Percentiles rank a stretch among this genome's conserved stretches.
phyloP scores from a whole-genome alignment of 2,797 vertebrate species.

The Thaleichthys pacificus region DNA sequence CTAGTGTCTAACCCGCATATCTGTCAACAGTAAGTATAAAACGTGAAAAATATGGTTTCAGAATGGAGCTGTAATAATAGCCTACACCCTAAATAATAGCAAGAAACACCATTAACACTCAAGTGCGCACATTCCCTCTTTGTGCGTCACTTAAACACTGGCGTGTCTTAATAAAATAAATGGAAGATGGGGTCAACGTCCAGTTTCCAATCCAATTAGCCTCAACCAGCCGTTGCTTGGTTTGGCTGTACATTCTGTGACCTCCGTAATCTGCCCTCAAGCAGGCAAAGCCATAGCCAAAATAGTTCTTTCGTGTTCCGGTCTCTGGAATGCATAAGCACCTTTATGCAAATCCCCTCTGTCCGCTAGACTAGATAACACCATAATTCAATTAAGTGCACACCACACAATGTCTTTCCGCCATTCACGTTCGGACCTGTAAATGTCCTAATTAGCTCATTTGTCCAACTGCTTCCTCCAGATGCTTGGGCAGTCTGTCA shows the following conservation, averaged over 20 bases:
- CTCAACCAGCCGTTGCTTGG: conserved; percentile 20
- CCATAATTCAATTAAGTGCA: conserved; percentile 56
- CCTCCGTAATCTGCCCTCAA: conserved; percentile 60
- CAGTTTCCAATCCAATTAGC: conserved; percentile 56
- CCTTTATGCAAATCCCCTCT: conserved; percentile 63
- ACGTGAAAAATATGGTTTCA: neutral
- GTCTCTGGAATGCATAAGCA: conserved; percentile 58
- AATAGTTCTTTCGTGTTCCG: conserved; percentile 58
- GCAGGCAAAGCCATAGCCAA: conserved; percentile 41
- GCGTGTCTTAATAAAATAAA: neutral
- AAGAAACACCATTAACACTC: neutral
- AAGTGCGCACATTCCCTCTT: neutral
- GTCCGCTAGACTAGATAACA: conserved; percentile 63
- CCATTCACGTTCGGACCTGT: conserved; percentile 12
- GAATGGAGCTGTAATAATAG: neutral
- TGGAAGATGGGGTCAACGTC: conserved; percentile 4
- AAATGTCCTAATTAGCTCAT: conserved; percentile 7
- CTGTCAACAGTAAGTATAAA: conserved; percentile 80
- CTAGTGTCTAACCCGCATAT: conserved; percentile 80
- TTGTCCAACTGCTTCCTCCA: conserved; percentile 13
- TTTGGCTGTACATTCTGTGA: conserved; percentile 59
- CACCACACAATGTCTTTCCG: conserved; percentile 18
- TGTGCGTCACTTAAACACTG: neutral
- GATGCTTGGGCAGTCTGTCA: conserved; percentile 5
- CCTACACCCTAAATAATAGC: neutral